A percentile compares a stretch with the other conserved stretches of the same genome.
Conservation (phyloP, 2,113 vertebrate species). For the Hemiscyllium ocellatum region DNA sequence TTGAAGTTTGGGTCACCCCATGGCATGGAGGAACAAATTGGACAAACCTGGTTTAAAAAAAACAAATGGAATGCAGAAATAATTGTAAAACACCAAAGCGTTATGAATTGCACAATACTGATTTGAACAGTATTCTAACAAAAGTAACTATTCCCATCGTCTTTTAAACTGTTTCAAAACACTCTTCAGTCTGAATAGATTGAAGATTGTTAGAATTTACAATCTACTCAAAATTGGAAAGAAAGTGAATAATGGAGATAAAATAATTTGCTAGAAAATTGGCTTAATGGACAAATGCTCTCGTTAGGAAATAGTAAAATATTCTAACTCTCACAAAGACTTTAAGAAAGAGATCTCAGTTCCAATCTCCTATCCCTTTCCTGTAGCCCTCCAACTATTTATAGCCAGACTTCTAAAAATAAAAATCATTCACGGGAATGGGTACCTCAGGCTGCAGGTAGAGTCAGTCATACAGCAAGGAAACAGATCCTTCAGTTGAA, state of each 20-base stretch:
- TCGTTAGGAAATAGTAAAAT: not conserved
- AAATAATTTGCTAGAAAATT: not conserved
- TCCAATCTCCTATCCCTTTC: not conserved
- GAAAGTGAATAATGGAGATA: not conserved
- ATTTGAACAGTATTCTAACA: not conserved
- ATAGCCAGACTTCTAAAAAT: too few relatives aligned
- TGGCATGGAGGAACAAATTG: slow-evolving; percentile 96
- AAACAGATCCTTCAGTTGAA: too few relatives aligned
- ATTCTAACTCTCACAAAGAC: too few relatives aligned
- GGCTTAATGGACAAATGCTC: not conserved
- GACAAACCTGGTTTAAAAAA: slow-evolving; percentile 72
- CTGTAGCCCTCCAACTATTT: too few relatives aligned
- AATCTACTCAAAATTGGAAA: not conserved
- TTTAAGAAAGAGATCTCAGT: not conserved
- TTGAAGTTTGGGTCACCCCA: slow-evolving; percentile 94
- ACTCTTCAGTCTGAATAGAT: not conserved
- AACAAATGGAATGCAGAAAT: slow-evolving; percentile 25
- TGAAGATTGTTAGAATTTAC: not conserved
- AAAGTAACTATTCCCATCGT: not conserved
- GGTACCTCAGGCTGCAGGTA: too few relatives aligned
- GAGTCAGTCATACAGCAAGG: too few relatives aligned
- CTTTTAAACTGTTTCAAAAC: not conserved
- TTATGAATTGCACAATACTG: not conserved
- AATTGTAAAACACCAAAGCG: not conserved
- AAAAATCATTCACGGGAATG: too few relatives aligned